phyloP scores from a whole-genome alignment of 2,113 vertebrate species.

The Todiramphus chloris region DNA sequence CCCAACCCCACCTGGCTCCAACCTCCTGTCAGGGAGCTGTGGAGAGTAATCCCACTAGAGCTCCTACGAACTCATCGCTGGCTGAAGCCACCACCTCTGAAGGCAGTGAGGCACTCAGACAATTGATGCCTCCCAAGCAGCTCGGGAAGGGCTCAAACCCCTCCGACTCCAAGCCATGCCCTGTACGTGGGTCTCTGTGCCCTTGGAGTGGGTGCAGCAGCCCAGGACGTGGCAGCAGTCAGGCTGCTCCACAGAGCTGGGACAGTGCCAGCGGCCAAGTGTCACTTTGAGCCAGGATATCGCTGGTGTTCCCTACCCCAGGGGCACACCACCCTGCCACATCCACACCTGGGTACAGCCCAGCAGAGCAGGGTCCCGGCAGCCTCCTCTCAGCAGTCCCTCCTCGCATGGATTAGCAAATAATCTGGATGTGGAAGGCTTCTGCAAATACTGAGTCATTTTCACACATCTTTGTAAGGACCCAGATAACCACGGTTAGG shows the following conservation, averaged over 20 bases:
- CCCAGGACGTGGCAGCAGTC: neutral
- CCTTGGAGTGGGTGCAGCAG: neutral
- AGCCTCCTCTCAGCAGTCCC: neutral
- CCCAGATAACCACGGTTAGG: neutral
- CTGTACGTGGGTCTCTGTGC: fast-evolving
- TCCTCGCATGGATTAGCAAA: neutral
- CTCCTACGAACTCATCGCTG: fast-evolving
- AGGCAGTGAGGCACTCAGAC: neutral
- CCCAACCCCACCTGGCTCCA: neutral
- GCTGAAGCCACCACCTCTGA: neutral
- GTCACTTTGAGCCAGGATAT: neutral
- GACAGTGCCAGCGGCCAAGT: neutral
- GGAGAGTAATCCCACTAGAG: neutral
- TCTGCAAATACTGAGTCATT: conserved; percentile 34
- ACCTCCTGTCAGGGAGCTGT: neutral
- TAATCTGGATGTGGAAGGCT: neutral
- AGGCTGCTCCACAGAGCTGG: neutral
- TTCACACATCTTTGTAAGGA: neutral
- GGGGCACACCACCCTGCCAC: neutral
- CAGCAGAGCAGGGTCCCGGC: neutral
- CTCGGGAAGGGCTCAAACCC: neutral
- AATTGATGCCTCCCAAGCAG: neutral
- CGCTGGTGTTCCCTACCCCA: neutral
- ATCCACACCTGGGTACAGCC: neutral
- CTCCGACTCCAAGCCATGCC: neutral